Percentiles rank a stretch among this genome's conserved stretches.
These are phyloP conservation scores for Lasioglossum leucozonium DNA, from an alignment of 2,888 invertebrate genomes.

Conservation along the genomic window DNA sequence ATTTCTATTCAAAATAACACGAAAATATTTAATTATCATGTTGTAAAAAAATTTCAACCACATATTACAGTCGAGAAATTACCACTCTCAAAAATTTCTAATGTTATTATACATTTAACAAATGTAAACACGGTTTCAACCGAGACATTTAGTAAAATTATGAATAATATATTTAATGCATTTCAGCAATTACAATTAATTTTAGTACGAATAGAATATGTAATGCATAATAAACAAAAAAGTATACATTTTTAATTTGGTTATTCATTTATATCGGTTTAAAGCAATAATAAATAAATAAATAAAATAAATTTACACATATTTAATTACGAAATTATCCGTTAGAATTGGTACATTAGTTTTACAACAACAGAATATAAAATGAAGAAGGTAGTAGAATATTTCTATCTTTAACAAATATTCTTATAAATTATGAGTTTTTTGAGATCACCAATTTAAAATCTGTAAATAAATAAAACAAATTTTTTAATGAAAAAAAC, in stretches of 20 bases:
- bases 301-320: constrained; percentile 18
- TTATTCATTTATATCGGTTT: constrained; percentile 11
- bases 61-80: constrained; percentile 92
- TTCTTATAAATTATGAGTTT: constrained; percentile 2
- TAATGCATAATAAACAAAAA: constrained; percentile 41
- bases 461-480: neutral
- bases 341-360: constrained; percentile 20
- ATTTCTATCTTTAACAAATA: constrained; percentile 1
- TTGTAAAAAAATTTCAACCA: constrained; percentile 89
- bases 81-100: constrained; percentile 86
- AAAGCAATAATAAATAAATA: neutral
- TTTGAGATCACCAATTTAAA: constrained; percentile 1
- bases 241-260: constrained; percentile 9
- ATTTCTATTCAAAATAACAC: constrained; percentile 77
- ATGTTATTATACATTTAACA: constrained; percentile 75
- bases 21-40: constrained; percentile 85
- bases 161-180: constrained; percentile 83
- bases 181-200: constrained; percentile 85
- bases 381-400: neutral
- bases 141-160: constrained; percentile 80
- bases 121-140: constrained; percentile 68
- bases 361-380: constrained; percentile 26
- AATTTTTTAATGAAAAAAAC: neutral
- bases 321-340: constrained; percentile 9
- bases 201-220: constrained; percentile 84